These are phyloP conservation scores for Psittacus erithacus DNA, from an alignment of 2,113 vertebrate genomes.

Conservation along the genomic window DNA sequence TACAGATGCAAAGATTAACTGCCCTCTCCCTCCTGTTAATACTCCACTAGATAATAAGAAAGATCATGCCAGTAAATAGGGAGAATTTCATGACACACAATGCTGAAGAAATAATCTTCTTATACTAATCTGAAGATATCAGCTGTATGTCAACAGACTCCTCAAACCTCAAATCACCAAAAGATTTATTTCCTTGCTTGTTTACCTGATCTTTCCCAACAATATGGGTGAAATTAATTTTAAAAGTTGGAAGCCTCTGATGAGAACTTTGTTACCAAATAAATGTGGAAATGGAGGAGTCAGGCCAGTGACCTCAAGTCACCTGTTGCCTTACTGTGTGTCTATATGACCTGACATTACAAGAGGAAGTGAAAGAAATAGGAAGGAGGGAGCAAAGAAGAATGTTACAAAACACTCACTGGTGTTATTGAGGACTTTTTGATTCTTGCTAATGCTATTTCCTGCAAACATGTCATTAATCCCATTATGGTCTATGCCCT, in stretches of 20 bases:
- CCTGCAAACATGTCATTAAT: neutral
- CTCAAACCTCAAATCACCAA: neutral
- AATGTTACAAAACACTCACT: neutral
- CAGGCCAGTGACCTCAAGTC: neutral
- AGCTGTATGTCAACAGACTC: neutral
- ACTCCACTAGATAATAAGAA: neutral
- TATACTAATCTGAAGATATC: neutral
- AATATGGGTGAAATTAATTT: neutral
- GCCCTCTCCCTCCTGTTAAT: neutral
- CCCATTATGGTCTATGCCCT: neutral
- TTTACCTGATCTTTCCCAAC: neutral
- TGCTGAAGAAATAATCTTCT: neutral
- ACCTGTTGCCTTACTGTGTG: neutral
- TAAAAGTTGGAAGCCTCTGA: neutral
- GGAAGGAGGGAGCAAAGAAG: neutral
- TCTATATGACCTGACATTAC: neutral
- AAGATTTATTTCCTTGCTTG: neutral
- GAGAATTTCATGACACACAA: neutral
- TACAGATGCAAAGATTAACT: neutral
- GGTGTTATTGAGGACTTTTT: neutral
- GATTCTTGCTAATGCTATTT: neutral
- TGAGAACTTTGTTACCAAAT: neutral
- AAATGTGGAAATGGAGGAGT: neutral
- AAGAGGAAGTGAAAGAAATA: neutral
- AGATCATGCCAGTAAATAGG: neutral